Percentiles rank a stretch among this genome's conserved stretches.
These are phyloP conservation scores for Sminthurides aquaticus DNA, from an alignment of 2,888 invertebrate genomes.

Conservation along the genomic window DNA sequence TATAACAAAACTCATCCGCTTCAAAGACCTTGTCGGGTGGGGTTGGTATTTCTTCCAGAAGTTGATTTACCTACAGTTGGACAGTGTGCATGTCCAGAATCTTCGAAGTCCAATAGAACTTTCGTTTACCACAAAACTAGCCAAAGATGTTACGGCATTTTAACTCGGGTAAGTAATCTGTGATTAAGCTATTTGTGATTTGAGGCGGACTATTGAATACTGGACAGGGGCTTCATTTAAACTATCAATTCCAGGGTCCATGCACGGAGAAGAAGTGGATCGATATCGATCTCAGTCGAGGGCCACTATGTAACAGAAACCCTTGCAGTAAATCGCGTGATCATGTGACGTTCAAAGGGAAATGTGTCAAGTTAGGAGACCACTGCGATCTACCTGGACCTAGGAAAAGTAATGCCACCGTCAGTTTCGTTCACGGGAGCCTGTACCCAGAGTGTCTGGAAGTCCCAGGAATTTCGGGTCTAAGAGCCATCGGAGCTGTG, in stretches of 20 bases:
- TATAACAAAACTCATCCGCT: neutral
- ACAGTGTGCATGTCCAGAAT: neutral
- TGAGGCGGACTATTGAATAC: too few species aligned
- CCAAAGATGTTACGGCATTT: too few species aligned
- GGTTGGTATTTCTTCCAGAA: neutral
- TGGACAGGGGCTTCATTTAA: too few species aligned
- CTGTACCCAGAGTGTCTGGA: neutral
- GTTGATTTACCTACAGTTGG: neutral
- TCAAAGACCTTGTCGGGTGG: neutral
- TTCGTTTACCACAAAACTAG: too few species aligned
- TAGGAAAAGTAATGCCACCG: neutral
- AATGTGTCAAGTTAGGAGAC: neutral
- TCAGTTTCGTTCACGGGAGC: neutral
- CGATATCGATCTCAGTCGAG: neutral
- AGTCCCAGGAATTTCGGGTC: neutral
- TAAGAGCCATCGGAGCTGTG: conserved; percentile 1
- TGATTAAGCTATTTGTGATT: too few species aligned
- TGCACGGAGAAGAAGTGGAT: neutral
- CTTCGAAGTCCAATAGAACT: too few species aligned
- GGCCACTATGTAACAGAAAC: conserved; percentile 1
- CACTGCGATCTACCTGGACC: neutral
- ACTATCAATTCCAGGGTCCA: conserved; percentile 12
- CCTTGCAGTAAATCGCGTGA: neutral
- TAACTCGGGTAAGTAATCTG: too few species aligned
- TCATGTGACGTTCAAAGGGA: neutral